Base-by-base conservation (phyloP, 2,888 invertebrate species). In the Drosophila gaucha region DNA sequence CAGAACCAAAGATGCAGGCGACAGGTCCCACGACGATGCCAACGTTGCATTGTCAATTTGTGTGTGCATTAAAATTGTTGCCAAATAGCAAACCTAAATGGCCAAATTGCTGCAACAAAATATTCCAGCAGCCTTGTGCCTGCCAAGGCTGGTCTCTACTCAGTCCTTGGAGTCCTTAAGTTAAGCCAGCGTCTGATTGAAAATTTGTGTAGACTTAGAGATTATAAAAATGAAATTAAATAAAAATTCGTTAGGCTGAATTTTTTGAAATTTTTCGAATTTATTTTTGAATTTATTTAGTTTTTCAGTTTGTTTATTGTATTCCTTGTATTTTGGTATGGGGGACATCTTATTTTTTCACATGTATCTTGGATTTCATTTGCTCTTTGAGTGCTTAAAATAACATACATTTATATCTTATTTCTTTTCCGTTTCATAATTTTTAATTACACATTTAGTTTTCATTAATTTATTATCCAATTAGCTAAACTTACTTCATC, bases 401-500 rank as follows among this genome's bases (percentile, higher is more conserved):
- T 76, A 76, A 79, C 66, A 74, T 80, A 76, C 74, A 78, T 70
- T 69, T 75, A 79, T 64, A 51, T 39, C 24, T 51, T 60, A 50
- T 30, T 50, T 49, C 59, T 36, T 67, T 52, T 49, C 20, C 16
- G 41, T 28, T 41, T 50, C 6, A 26, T 57, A 50, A 46, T 8
- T 26, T 52, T 26, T 67, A 47, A 62, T 50, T 65, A 76, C 71
- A 75, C 69, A 59, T 78, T 80, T 58, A 74, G 47, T 59, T 70
- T 57, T 51, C 60, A 56, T 72, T 70, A 64, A 56, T 82, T 64
- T 63, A 70, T 79, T 73, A 70, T 65, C 24, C 57, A 70, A 82
- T 84, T 85, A 85, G 72, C 86, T 87, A 88, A 78, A 73, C 67
- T 75, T 78, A 78, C 18, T 44, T 39, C 56, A 39, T 65, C 56